Conservation (phyloP, 2,797 vertebrate genomes). For the Perodicticus potto region DNA sequence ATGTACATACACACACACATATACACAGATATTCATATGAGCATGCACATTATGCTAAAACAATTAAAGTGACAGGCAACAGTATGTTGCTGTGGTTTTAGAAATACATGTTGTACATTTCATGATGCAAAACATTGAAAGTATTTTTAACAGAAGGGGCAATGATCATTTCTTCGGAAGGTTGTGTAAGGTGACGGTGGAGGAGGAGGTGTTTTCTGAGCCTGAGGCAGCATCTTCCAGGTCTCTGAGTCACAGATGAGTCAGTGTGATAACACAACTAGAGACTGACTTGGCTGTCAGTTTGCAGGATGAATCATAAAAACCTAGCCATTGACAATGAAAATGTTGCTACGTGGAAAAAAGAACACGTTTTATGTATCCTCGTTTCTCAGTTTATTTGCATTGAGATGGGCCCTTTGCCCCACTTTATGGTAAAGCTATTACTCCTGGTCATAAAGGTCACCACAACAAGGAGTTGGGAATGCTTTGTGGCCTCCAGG, state of each 20-base stretch:
- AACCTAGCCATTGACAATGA: slow-evolving; percentile 47
- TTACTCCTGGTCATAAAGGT: not conserved
- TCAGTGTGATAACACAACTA: slow-evolving; percentile 54
- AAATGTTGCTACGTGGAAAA: not conserved
- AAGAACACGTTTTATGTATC: not conserved
- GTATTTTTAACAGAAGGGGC: not conserved
- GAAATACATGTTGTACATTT: not conserved
- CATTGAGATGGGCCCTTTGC: not conserved
- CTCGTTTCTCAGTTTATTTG: not conserved
- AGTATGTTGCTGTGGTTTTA: not conserved
- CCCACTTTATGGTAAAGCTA: not conserved
- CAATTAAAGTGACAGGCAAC: not conserved
- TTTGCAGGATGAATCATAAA: slow-evolving; percentile 50
- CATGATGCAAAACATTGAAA: not conserved
- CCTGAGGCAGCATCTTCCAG: not conserved
- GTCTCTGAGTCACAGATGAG: slow-evolving; percentile 59
- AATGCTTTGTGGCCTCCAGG: not conserved
- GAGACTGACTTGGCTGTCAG: slow-evolving; percentile 19
- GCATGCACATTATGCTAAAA: not conserved
- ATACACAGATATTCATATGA: not conserved
- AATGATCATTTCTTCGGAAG: slow-evolving; percentile 12
- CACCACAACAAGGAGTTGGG: not conserved
- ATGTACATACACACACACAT: not conserved
- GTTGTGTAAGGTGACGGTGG: not conserved
- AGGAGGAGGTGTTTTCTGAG: slow-evolving; percentile 18